Conservation (phyloP, 2,888 invertebrate species). For the Timema cristinae region DNA sequence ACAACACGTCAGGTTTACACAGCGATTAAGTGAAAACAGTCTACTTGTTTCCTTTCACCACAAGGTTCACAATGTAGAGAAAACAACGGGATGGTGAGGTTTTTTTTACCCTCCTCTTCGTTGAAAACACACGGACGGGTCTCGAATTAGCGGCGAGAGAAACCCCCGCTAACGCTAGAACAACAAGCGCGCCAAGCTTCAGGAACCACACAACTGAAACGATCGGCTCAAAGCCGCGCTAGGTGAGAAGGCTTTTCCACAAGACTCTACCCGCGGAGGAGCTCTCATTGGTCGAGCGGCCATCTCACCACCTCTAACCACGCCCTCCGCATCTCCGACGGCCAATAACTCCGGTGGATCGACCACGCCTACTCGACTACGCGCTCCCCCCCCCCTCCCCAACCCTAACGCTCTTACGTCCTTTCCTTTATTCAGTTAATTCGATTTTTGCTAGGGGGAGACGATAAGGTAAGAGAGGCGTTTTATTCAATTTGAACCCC, state of each 20-base stretch:
- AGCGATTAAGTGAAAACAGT: conserved; percentile 57
- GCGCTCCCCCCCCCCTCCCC: conserved; percentile 15
- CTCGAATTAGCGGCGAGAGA: conserved; percentile 43
- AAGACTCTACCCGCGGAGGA: too few species aligned
- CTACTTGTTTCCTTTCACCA: conserved; percentile 48
- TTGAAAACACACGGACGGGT: too few species aligned
- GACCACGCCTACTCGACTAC: conserved; percentile 22
- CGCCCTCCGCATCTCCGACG: conserved; percentile 26
- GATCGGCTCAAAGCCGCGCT: conserved; percentile 4
- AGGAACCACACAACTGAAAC: too few species aligned
- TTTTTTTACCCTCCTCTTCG: too few species aligned
- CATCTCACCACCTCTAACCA: conserved; percentile 36
- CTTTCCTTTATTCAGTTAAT: conserved; percentile 5
- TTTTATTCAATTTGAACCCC: conserved; percentile 21
- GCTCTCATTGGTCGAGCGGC: conserved; percentile 30
- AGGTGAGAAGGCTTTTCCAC: background rate
- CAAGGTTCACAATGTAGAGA: conserved; percentile 37
- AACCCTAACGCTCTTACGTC: conserved; percentile 12
- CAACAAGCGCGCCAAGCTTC: conserved; percentile 40
- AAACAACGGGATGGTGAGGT: conserved; percentile 41
- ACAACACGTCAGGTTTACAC: conserved; percentile 80
- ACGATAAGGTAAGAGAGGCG: conserved; percentile 17
- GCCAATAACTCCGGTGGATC: conserved; percentile 34
- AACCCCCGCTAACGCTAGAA: conserved; percentile 34
- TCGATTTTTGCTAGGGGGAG: conserved; percentile 27